Evolutionary conservation across 1,140 invertebrate species (phyloP), one percentile per base, ranked within the genome.

Genomic region (Cherax destructor): DNA sequence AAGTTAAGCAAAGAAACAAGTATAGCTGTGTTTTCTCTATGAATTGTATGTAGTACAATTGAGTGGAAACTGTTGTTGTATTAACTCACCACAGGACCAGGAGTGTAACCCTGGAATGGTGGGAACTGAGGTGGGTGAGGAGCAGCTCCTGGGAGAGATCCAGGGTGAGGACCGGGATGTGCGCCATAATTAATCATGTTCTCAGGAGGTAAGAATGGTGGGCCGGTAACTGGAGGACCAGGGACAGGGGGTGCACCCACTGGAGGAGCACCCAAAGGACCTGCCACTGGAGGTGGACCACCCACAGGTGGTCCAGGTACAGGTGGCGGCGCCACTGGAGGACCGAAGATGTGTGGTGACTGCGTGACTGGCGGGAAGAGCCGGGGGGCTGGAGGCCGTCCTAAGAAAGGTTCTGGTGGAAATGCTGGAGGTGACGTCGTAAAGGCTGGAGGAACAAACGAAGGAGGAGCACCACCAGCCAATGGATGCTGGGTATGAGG

Each of bases 131-230:
- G 93, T 69, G 92, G 92, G 81, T 92, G 92, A 21, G 92, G 92
- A 76, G 86, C 92, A 30, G 92, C 83, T 24, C 88, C 52, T 10
- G 86, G 86, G 50, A 80, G 80, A n/a, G 91, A 61, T 16, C 56
- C 56, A 59, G 56, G 56, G 56, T 59, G 61, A 16, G 84, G 90
- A 50, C 65, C 80, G 24, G 91, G 86, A 56, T 86, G 81, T n/a
- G 90, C 93, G 11, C 56, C 94, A 89, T 92, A 94, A 91, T 93
- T 94, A 41, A 94, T 93, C 76, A 94, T 91, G 65, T 93, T 93
- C 83, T 92, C 88, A 76, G 90, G 92, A 72, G 93, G 93, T 56
- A 91, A 56, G 85, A 93, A 90, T 56, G 92, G 89, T n/a, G 93
- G 93, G 16, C 24, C 50, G 77, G 72, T 79, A 61, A 56, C 59